Base-by-base conservation (phyloP, 1,140 invertebrate genomes). In the Zaprionus ornatus region DNA sequence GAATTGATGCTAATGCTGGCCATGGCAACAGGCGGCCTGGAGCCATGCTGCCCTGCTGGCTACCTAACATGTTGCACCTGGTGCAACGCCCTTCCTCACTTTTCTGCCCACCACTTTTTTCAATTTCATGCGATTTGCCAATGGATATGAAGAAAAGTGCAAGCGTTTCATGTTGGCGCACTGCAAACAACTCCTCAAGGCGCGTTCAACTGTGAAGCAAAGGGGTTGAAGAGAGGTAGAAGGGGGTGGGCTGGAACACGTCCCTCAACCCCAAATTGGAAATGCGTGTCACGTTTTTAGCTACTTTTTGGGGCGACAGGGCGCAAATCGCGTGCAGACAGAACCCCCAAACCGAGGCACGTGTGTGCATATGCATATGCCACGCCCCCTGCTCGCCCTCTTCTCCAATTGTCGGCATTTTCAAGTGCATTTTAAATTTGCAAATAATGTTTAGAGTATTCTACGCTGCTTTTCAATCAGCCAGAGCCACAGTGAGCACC, bases 211-310 rank as follows among this genome's bases (percentile, higher is more conserved):
- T 32, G 29, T 32, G 29, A 32, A 32, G 29, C 29, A 32, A 32
- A 32, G 9, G 29, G 29, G 29, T 10, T 10, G 29, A 32, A 10
- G 9, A 10, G 2, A 3, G 29, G 29, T 0, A 29, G 7, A 3
- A 19, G 17, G 23, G 21, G 17, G 1, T 21, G 3, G 25, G 50
- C 1, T 23, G 6, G 52, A 6, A 35, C 12, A n/a, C n/a, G 12
- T 17, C 10, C 17, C 12, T 19, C 32, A 32, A 57, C 62, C 40
- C 56, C 56, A 45, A 65, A 77, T 88, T 83, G 21, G 68, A 40
- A 71, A 87, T 87, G 77, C 83, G 42, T 77, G 72, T 87, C 83
- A 88, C 83, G 83, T 87, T 83, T 72, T 79, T 70, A 75, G 84
- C 69, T 74, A 88, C 84, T 87, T 87, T 87, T 88, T 86, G 29